A percentile compares a stretch with the other conserved stretches of the same genome.
Conservation (phyloP, 2,797 vertebrate genomes). For the Phalanger gymnotis region DNA sequence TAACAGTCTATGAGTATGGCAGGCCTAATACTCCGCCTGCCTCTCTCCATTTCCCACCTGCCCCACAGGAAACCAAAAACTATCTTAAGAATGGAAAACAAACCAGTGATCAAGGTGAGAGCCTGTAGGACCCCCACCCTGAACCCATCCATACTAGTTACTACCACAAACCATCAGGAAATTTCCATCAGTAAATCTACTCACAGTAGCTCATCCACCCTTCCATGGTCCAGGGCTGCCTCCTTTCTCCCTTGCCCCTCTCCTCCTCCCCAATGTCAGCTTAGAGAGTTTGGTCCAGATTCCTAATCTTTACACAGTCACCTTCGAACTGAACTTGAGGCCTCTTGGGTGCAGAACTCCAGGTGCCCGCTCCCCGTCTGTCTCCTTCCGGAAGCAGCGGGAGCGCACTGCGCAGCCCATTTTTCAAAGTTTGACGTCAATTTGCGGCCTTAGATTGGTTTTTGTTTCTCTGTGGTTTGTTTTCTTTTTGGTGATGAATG, state of each 20-base stretch:
- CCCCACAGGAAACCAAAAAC: background rate
- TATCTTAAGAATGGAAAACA: background rate
- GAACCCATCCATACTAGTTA: background rate
- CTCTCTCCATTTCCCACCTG: background rate
- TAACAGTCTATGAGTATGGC: background rate
- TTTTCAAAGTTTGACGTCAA: conserved; percentile 80
- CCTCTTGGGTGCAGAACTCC: background rate
- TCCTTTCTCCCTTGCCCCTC: background rate
- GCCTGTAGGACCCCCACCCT: background rate
- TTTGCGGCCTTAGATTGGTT: conserved; percentile 79
- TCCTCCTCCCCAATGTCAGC: conserved; percentile 34
- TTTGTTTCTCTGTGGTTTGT: conserved; percentile 78
- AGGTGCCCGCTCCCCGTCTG: conserved; percentile 23
- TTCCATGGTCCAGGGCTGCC: background rate
- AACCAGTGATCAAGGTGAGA: background rate
- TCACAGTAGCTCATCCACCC: background rate
- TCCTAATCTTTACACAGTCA: conserved; percentile 50
- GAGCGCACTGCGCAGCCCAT: conserved; percentile 67
- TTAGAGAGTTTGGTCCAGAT: conserved; percentile 41
- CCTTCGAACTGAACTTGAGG: conserved; percentile 62
- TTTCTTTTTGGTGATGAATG: conserved; percentile 78
- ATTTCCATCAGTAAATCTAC: background rate
- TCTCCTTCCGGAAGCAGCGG: conserved; percentile 40
- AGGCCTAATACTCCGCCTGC: background rate
- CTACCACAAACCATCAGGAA: background rate